phyloP scores from a whole-genome alignment of 1,140 invertebrate genomes.

The Drosophila navojoa region DNA sequence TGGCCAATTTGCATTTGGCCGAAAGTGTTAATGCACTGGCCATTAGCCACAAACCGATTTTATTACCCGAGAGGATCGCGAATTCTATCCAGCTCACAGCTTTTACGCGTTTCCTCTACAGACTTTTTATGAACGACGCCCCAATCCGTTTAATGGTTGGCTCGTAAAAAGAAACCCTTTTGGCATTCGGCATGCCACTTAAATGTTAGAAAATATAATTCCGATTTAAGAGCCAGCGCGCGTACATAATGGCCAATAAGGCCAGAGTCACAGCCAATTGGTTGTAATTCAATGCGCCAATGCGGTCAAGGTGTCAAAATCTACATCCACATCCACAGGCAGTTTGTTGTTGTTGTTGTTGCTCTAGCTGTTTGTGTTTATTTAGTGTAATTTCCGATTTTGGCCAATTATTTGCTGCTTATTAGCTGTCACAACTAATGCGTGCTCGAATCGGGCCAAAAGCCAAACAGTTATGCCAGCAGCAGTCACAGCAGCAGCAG shows the following conservation, averaged over 20 bases:
- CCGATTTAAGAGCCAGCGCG: slow-evolving; percentile 48
- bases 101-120: not conserved
- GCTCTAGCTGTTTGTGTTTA: slow-evolving; percentile 5
- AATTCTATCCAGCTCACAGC: not conserved
- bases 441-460: slow-evolving; percentile 44
- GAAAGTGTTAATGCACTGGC: slow-evolving; percentile 50
- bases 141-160: slow-evolving; percentile 11
- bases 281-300: slow-evolving; percentile 56
- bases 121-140: not conserved
- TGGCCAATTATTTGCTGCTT: slow-evolving; percentile 52
- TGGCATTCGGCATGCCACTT: slow-evolving; percentile 59
- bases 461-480: slow-evolving; percentile 51
- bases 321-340: not conserved
- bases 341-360: slow-evolving; percentile 1
- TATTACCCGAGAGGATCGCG: slow-evolving; percentile 29
- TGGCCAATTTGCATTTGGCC: slow-evolving; percentile 18
- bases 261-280: slow-evolving; percentile 47
- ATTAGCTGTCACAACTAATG: slow-evolving; percentile 51
- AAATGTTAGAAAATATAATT: slow-evolving; percentile 61
- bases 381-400: slow-evolving; percentile 46
- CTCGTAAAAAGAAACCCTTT: slow-evolving; percentile 31
- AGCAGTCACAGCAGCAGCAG: slow-evolving; percentile 5
- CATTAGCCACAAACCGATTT: slow-evolving; percentile 41
- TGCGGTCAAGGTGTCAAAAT: slow-evolving; percentile 74
- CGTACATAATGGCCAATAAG: slow-evolving; percentile 67